These are phyloP conservation scores for Euclidia mi DNA, from an alignment of 2,888 invertebrate species.

Conservation along the genomic window DNA sequence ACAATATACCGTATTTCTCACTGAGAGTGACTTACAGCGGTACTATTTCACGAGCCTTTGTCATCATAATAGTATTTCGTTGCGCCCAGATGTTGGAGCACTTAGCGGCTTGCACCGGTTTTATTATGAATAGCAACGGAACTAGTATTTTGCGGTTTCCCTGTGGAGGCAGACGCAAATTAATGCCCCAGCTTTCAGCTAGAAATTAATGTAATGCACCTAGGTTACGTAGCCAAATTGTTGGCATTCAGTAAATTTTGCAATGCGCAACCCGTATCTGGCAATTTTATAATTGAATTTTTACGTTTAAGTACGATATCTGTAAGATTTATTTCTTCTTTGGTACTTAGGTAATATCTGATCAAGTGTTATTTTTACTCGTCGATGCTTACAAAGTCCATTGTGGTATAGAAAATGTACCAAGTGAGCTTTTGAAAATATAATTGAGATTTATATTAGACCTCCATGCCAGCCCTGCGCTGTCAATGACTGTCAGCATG, in stretches of 20 bases:
- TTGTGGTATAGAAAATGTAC: too few species aligned
- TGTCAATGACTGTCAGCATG: too few species aligned
- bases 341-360: too few species aligned
- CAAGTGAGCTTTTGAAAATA: too few species aligned
- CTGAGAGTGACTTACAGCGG: constrained; percentile 45
- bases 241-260: constrained; percentile 83
- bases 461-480: too few species aligned
- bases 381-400: too few species aligned
- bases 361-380: too few species aligned
- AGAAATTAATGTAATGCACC: constrained; percentile 89
- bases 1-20: constrained; percentile 43
- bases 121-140: constrained; percentile 89
- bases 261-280: constrained; percentile 60
- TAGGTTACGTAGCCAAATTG: constrained; percentile 85
- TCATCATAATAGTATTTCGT: constrained; percentile 83
- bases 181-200: constrained; percentile 88
- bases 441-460: too few species aligned
- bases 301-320: constrained; percentile 48
- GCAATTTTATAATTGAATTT: constrained; percentile 82
- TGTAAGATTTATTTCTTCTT: constrained; percentile 7
- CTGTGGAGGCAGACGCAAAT: constrained; percentile 86
- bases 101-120: constrained; percentile 87
- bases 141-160: constrained; percentile 89
- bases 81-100: constrained; percentile 86
- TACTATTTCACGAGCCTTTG: constrained; percentile 71